Base-by-base conservation (phyloP, 2,797 vertebrate genomes). In the Zalophus californianus region DNA sequence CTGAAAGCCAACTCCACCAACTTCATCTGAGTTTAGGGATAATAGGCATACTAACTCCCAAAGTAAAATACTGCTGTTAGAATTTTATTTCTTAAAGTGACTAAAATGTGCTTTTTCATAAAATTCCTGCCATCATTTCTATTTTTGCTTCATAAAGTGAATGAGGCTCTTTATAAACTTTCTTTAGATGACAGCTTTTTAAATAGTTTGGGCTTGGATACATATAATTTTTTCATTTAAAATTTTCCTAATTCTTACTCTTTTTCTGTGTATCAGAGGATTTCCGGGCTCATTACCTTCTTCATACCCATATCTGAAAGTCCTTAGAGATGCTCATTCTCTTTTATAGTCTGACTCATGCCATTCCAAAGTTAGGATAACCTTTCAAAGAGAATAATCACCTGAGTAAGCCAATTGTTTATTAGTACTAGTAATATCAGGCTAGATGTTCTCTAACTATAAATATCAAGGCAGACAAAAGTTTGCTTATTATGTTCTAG, bases 101-200 rank as follows among this genome's bases (percentile, higher is more conserved):
- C 4, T 10, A 90, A 84, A 95, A 68, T 66, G n/a, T n/a, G 2
- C 21, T 50, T 35, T 91, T 7, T 94, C 50, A 44, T 96, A 72
- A 92, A 75, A 84, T 94, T 68, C 29, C 8, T 77, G 1, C 12
- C 16, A 35, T 75, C 1, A 21, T 93, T 89, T 88, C 18, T 85
- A 8, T 41, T 83, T 88, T 96, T 95, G 16, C 25, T 89, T 60
- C 20, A 85, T 93, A 38, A 44, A 64, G 25, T 91, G 35, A 88
- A 35, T 85, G 7, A 75, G n/a, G 80, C 20, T 87, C 20, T 78
- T 90, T 62, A 35, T 35, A 78, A 77, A 66, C 20, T 73, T 70
- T 48, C 32, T 68, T 92, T 83, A 52, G 3, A n/a, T 77, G 20
- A 52, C 1, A n/a, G 29, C 5, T 82, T 27, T 75, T 72, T 38